Percentiles rank a stretch among this genome's conserved stretches.
Evolutionary conservation across 2,797 vertebrate species (phyloP).

Genomic region (Enteromius viviparus): DNA sequence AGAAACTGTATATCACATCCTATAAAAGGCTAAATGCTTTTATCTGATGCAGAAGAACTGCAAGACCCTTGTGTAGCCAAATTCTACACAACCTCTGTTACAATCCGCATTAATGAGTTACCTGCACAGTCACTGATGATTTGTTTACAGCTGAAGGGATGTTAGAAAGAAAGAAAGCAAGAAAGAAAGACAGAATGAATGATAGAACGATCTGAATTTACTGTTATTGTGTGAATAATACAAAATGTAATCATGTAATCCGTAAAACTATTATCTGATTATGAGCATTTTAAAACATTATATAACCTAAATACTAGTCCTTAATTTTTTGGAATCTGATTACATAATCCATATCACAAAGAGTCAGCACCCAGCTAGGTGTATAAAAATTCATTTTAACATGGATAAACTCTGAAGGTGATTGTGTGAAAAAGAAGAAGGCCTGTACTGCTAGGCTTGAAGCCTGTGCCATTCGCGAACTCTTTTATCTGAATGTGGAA

Average conservation of each 20-base stretch:
- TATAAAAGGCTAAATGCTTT: conserved; percentile 30
- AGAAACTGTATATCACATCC: conserved; percentile 1
- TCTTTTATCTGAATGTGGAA: conserved; percentile 14
- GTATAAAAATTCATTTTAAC: not conserved
- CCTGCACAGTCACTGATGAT: not conserved
- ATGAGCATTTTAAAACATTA: no score
- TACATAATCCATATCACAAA: no score
- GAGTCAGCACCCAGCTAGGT: no score
- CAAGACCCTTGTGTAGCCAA: not conserved
- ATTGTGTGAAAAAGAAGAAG: not conserved
- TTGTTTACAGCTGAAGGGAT: not conserved
- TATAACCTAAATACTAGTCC: no score
- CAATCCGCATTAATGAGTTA: not conserved
- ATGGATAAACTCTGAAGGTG: not conserved
- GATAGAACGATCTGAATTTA: no score
- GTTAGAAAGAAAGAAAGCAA: no score
- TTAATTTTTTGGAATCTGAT: no score
- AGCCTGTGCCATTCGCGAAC: not conserved
- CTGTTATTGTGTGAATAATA: no score
- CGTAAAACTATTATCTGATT: no score
- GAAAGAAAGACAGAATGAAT: no score
- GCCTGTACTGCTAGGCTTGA: not conserved
- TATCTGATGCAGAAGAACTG: not conserved
- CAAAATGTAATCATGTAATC: no score
- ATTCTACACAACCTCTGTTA: not conserved